Evolutionary conservation across 2,888 invertebrate species (phyloP).

Genomic region (Elgonia sp.): DNA sequence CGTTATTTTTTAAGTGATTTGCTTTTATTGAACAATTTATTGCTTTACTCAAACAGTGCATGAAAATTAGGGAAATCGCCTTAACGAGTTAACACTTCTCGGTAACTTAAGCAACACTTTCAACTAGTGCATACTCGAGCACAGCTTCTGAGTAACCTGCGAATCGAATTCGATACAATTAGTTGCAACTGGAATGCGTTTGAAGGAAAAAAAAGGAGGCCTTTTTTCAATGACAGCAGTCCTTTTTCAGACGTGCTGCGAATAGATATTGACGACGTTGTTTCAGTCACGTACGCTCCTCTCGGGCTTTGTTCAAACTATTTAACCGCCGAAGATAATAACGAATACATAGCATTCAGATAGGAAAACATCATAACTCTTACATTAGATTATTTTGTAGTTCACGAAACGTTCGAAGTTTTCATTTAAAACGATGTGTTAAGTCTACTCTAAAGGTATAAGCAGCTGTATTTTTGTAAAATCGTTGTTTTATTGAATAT

Average conservation of each 20-base stretch:
- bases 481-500: too few relatives aligned
- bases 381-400: too few relatives aligned
- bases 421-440: too few relatives aligned
- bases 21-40: slow-evolving; percentile 30
- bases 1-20: slow-evolving; percentile 8
- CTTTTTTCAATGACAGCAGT: slow-evolving; percentile 37
- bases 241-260: slow-evolving; percentile 35
- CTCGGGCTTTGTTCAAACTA: slow-evolving; percentile 15
- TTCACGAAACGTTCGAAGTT: too few relatives aligned
- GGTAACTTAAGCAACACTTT: slow-evolving; percentile 18
- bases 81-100: slow-evolving; percentile 45
- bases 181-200: slow-evolving; percentile 27
- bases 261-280: slow-evolving; percentile 45
- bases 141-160: not conserved
- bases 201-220: slow-evolving; percentile 31
- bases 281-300: slow-evolving; percentile 50
- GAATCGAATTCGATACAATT: slow-evolving; percentile 40
- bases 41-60: slow-evolving; percentile 33
- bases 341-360: not conserved
- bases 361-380: not conserved
- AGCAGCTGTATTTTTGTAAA: too few relatives aligned
- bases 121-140: not conserved
- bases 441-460: too few relatives aligned
- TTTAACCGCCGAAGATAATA: not conserved
- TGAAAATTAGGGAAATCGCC: slow-evolving; percentile 47